A percentile compares a stretch with the other conserved stretches of the same genome.
Conservation (phyloP, 1,140 invertebrate species). For the Teleopsis dalmanni region DNA sequence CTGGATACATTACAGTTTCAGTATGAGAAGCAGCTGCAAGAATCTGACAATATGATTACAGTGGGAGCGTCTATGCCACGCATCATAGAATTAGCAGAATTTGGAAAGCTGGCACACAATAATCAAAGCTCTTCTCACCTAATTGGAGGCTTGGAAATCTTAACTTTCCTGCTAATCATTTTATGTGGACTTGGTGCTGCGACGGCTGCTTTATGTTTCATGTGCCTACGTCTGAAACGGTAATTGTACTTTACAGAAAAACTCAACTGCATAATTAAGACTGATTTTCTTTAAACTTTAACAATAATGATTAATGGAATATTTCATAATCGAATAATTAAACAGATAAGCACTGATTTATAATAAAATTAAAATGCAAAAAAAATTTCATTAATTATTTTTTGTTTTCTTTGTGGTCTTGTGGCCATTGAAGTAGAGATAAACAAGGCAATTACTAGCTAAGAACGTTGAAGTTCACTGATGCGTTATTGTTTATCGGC, state of each 20-base stretch:
- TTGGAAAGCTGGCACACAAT: constrained; percentile 41
- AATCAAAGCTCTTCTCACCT: constrained; percentile 24
- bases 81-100: constrained; percentile 52
- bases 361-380: no score
- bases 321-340: no score
- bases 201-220: constrained; percentile 66
- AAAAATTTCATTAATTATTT: no score
- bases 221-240: constrained; percentile 64
- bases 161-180: constrained; percentile 66
- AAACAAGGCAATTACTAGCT: no score
- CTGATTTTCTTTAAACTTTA: no score
- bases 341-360: no score
- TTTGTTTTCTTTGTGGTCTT: no score
- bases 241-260: constrained; percentile 33
- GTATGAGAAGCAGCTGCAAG: constrained; percentile 20
- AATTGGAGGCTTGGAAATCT: constrained; percentile 67
- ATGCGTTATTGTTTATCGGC: no score
- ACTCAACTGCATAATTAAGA: no score
- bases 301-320: no score
- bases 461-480: no score
- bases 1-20: constrained; percentile 24
- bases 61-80: constrained; percentile 37
- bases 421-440: no score
- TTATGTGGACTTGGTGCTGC: constrained; percentile 71
- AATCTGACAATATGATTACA: constrained; percentile 12